Conservation (phyloP, 2,113 vertebrate genomes). For the Bothrops jararaca region DNA sequence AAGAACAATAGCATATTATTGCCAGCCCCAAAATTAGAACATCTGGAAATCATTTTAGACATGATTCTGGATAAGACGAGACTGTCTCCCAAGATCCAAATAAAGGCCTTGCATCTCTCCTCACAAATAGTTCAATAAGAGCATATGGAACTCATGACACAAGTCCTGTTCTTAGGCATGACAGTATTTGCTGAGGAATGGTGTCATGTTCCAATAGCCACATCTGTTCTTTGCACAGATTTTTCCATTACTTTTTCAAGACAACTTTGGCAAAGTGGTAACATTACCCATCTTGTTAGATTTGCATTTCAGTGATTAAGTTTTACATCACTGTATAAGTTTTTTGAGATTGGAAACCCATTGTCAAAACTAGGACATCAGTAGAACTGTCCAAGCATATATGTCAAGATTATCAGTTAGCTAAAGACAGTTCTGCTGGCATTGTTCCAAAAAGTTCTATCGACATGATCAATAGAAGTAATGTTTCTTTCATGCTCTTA, state of each 20-base stretch:
- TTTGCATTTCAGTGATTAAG: not conserved
- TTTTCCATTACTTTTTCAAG: not conserved
- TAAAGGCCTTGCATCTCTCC: not conserved
- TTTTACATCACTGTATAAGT: not conserved
- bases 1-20: slow-evolving; percentile 9
- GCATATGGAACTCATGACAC: not conserved
- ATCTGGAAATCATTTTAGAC: slow-evolving; percentile 20
- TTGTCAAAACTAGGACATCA: not conserved
- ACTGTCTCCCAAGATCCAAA: slow-evolving; percentile 5
- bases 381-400: not conserved
- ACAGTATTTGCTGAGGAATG: not conserved
- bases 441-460: not conserved
- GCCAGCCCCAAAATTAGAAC: slow-evolving; percentile 3
- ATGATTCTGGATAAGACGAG: slow-evolving; percentile 3
- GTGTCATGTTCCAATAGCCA: not conserved
- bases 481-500: not conserved
- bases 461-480: too few relatives aligned
- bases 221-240: not conserved
- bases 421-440: not conserved
- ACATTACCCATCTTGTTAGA: not conserved
- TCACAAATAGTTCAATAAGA: not conserved
- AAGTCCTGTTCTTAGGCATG: not conserved
- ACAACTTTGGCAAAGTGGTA: not conserved
- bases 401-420: not conserved
- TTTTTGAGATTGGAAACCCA: not conserved